phyloP scores from a whole-genome alignment of 2,888 invertebrate species.

The Drosophila paranaensis region DNA sequence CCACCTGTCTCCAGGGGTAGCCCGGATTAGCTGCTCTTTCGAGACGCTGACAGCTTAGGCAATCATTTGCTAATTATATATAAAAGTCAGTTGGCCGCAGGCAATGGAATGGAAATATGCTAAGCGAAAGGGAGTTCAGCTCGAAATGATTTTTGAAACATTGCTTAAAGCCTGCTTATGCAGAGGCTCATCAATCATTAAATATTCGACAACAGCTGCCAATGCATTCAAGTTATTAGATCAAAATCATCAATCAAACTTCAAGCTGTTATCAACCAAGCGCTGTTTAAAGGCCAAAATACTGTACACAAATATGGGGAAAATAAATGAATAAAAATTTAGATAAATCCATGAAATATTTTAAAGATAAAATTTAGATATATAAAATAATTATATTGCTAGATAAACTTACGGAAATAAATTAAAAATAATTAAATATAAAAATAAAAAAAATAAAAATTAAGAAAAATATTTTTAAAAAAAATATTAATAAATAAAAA shows the following conservation, averaged over 20 bases:
- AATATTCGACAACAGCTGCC: constrained; percentile 25
- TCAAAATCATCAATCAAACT: constrained; percentile 48
- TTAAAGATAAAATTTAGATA: too few relatives aligned
- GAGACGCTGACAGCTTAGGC: neutral
- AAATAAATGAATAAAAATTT: neutral
- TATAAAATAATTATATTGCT: too few relatives aligned
- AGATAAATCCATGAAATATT: neutral
- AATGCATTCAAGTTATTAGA: constrained; percentile 12
- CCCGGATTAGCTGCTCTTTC: constrained; percentile 1
- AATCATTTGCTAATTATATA: constrained; percentile 14
- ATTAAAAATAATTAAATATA: too few relatives aligned
- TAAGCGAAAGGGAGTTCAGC: too few relatives aligned
- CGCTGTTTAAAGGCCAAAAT: neutral
- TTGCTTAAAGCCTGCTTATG: constrained; percentile 6
- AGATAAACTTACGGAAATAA: too few relatives aligned
- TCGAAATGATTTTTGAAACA: constrained; percentile 2
- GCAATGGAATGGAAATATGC: neutral
- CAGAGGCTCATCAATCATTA: constrained; percentile 32
- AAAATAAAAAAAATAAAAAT: too few relatives aligned
- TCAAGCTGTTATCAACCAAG: constrained; percentile 49
- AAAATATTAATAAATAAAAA: too few relatives aligned
- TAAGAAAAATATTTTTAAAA: too few relatives aligned
- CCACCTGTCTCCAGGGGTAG: constrained; percentile 7
- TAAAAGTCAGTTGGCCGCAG: neutral
- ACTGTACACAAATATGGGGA: neutral